Base-by-base conservation (phyloP, 2,888 invertebrate genomes). In the Dynastes hyllus region DNA sequence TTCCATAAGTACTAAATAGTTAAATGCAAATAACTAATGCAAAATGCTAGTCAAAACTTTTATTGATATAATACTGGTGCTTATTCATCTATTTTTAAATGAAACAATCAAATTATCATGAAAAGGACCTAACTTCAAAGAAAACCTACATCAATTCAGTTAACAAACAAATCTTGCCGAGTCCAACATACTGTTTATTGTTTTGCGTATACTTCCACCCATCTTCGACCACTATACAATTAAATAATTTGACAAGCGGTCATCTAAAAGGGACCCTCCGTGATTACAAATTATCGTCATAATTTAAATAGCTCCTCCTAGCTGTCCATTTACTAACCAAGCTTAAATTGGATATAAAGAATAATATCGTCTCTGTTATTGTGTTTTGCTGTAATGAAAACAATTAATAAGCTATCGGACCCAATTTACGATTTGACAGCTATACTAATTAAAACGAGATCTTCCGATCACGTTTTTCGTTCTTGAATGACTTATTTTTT, bases 391-490 rank as follows among this genome's bases (percentile, higher is more conserved):
- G 80, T 83, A 82, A 84, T 82, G 82, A 82, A 82, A 69, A 81
- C 82, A 82, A 83, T 83, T 83, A 83, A 83, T 83, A 83, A 81
- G 81, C 82, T 80, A 82, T 82, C 81, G 69, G 71, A 81, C 76
- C 81, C 81, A 82, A 83, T 83, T 83, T 81, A 83, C 79, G 80
- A 79, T 71, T 71, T 82, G 81, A 77, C 82, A 80, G 81, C 80
- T 81, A 82, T 82, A 82, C 81, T 81, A 82, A 82, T 80, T 82
- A 81, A 81, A 79, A 79, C 65, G 77, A 79, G 80, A 79, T 81
- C 67, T 55, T 76, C 69, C n/a, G 45, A 77, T 78, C 67, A 66
- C 76, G 75, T 73, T 78, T 79, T 82, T 81, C 76, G 58, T 79
- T 80, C 76, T 80, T 51, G 58, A 37, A 8, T 65, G 76, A 45